These are phyloP conservation scores for Poicephalus meyeri DNA, from an alignment of 2,113 vertebrate genomes.

Conservation along the genomic window DNA sequence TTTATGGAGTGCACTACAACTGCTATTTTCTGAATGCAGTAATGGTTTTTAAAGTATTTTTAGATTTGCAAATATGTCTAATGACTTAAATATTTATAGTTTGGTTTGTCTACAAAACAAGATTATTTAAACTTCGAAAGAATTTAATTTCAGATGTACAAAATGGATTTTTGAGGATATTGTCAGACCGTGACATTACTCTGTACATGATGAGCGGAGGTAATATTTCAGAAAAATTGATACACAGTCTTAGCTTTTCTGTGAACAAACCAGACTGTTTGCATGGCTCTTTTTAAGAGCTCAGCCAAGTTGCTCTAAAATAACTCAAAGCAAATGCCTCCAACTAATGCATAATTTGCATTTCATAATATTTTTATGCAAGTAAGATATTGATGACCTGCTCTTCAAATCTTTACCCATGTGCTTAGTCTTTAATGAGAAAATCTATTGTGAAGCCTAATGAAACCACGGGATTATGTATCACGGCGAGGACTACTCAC, in stretches of 20 bases:
- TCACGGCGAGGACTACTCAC: neutral
- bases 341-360: conserved; percentile 18
- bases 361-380: conserved; percentile 1
- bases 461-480: neutral
- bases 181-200: neutral
- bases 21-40: neutral
- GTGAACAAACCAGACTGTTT: neutral
- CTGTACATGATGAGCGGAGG: neutral
- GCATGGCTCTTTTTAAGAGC: neutral
- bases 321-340: neutral
- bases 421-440: neutral
- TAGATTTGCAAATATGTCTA: neutral
- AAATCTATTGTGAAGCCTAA: neutral
- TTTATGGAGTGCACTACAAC: neutral
- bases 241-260: neutral
- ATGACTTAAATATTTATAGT: neutral
- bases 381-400: neutral
- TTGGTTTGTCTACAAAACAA: neutral
- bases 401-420: neutral
- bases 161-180: neutral
- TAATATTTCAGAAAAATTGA: neutral
- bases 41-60: neutral
- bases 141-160: neutral
- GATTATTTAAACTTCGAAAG: neutral
- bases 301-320: conserved; percentile 9